These are phyloP conservation scores for Chamaea fasciata DNA, from an alignment of 2,113 vertebrate species.

Conservation along the genomic window DNA sequence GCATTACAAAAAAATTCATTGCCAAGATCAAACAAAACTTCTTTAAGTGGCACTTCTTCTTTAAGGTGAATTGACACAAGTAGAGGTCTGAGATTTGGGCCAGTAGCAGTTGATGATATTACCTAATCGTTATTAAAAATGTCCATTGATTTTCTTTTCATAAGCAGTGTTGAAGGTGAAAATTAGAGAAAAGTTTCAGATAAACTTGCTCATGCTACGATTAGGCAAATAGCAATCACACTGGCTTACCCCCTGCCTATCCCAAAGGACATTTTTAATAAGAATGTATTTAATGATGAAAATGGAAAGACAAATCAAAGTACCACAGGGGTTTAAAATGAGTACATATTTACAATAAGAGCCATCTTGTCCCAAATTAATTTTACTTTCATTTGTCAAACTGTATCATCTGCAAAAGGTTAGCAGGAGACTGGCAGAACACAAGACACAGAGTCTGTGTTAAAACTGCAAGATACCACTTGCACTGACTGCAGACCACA, in stretches of 20 bases:
- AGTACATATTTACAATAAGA: conserved; percentile 92
- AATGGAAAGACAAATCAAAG: conserved; percentile 87
- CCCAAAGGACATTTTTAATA: conserved; percentile 74
- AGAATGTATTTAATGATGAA: conserved; percentile 87
- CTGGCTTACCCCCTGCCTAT: conserved; percentile 64
- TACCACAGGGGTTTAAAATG: conserved; percentile 86
- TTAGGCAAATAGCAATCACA: conserved; percentile 66
- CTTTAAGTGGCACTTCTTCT: conserved; percentile 93
- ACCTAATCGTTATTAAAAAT: conserved; percentile 68
- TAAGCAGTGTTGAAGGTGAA: conserved; percentile 56
- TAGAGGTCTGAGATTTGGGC: conserved; percentile 75
- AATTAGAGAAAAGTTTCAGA: conserved; percentile 68
- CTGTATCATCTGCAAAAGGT: conserved; percentile 52
- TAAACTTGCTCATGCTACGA: conserved; percentile 50
- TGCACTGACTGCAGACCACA: conserved; percentile 49
- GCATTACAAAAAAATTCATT: conserved; percentile 89
- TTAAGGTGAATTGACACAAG: conserved; percentile 86
- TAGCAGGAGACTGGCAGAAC: conserved; percentile 57
- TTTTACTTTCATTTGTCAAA: conserved; percentile 71
- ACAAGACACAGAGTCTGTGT: conserved; percentile 13
- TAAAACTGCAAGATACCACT: conserved; percentile 1
- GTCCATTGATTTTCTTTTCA: conserved; percentile 60
- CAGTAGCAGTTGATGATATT: conserved; percentile 71
- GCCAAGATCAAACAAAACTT: conserved; percentile 76
- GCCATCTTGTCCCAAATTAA: conserved; percentile 74